These are phyloP conservation scores for Acanthosoma haemorrhoidale DNA, from an alignment of 2,888 invertebrate genomes.

Conservation along the genomic window DNA sequence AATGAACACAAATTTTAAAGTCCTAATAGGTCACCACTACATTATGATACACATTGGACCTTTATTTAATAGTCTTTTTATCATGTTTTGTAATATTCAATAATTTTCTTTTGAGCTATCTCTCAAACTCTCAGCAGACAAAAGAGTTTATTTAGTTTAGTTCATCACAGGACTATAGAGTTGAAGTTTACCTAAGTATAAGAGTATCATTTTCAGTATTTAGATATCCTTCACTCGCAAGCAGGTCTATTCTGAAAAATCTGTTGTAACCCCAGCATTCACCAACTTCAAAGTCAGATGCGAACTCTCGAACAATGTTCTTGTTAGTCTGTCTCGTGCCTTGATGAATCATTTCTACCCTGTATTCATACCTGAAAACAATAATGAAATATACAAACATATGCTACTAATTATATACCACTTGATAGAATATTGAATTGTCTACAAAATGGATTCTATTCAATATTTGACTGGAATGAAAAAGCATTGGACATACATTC, in stretches of 20 bases:
- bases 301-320: slow-evolving; percentile 89
- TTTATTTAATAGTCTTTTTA: too few relatives aligned
- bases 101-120: too few relatives aligned
- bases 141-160: too few relatives aligned
- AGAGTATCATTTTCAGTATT: slow-evolving; percentile 78
- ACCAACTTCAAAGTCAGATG: slow-evolving; percentile 91
- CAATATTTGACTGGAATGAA: not conserved
- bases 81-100: too few relatives aligned
- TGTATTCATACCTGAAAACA: slow-evolving; percentile 71
- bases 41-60: too few relatives aligned
- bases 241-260: slow-evolving; percentile 81
- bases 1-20: too few relatives aligned
- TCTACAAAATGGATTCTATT: slow-evolving; percentile 1
- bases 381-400: too few relatives aligned
- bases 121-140: too few relatives aligned
- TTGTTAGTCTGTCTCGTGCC: slow-evolving; percentile 67
- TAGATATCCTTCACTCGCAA: slow-evolving; percentile 85
- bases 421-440: not conserved
- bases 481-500: too few relatives aligned
- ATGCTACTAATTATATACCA: too few relatives aligned
- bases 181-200: slow-evolving; percentile 70
- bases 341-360: slow-evolving; percentile 93
- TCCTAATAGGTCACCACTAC: too few relatives aligned
- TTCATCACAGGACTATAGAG: too few relatives aligned
- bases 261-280: slow-evolving; percentile 96